phyloP scores from a whole-genome alignment of 2,888 invertebrate genomes.

The Fragum whitleyi region DNA sequence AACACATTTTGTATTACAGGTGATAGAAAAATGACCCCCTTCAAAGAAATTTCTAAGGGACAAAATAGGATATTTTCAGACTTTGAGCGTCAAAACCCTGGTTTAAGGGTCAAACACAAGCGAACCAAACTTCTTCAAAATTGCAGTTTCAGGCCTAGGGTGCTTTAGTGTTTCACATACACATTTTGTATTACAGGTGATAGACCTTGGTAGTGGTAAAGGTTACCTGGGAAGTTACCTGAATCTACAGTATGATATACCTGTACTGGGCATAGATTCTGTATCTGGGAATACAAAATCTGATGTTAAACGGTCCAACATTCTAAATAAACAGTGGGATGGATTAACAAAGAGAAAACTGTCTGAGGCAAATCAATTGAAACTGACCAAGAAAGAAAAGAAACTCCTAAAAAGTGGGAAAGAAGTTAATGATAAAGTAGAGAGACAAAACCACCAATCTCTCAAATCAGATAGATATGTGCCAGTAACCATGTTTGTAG shows the following conservation, averaged over 20 bases:
- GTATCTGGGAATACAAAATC: constrained; percentile 89
- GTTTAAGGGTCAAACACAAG: too few species aligned
- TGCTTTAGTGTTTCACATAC: too few species aligned
- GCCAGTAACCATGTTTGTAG: constrained; percentile 73
- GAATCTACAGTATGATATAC: constrained; percentile 89
- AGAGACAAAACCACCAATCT: too few species aligned
- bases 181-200: constrained; percentile 86
- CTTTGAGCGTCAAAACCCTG: too few species aligned
- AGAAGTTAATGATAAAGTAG: too few species aligned
- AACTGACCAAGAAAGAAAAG: constrained; percentile 86
- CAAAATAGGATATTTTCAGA: too few species aligned
- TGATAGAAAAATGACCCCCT: too few species aligned
- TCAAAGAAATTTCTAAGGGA: too few species aligned
- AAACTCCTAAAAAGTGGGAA: constrained; percentile 67
- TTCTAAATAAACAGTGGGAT: constrained; percentile 75
- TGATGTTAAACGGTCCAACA: constrained; percentile 86
- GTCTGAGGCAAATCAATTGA: constrained; percentile 78
- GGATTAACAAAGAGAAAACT: constrained; percentile 66
- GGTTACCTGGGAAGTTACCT: constrained; percentile 93
- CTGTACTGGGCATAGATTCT: constrained; percentile 93
- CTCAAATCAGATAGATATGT: constrained; percentile 45
- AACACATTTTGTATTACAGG: too few species aligned
- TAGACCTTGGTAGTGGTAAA: constrained; percentile 96
- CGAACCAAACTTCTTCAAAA: too few species aligned
- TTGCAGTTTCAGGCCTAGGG: too few species aligned